A percentile compares a stretch with the other conserved stretches of the same genome.
phyloP scores from a whole-genome alignment of 1,140 invertebrate genomes.

The Oncopodura yosiiana region DNA sequence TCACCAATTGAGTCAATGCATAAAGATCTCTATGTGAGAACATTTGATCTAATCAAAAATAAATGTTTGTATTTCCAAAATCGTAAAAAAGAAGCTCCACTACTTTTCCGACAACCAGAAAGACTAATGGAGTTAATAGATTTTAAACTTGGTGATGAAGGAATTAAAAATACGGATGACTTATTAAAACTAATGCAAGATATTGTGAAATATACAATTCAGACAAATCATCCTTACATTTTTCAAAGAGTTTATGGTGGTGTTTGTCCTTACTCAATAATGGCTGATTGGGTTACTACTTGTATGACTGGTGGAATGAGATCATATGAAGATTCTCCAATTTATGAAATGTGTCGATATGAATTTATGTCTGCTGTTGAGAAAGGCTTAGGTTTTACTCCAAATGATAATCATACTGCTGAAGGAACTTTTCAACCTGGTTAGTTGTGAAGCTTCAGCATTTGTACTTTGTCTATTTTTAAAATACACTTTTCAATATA shows the following conservation, averaged over 20 bases:
- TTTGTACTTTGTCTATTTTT: no score
- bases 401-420: no score
- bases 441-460: no score
- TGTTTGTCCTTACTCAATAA: conserved; percentile 19
- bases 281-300: conserved; percentile 4
- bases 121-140: not conserved
- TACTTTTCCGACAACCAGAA: not conserved
- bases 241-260: no score
- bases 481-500: no score
- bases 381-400: no score
- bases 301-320: conserved; percentile 3
- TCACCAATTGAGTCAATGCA: not conserved
- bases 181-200: no score
- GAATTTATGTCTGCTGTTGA: no score
- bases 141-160: not conserved
- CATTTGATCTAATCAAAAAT: not conserved
- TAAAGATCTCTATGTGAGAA: not conserved
- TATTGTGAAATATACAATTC: no score
- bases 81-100: not conserved
- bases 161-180: not conserved
- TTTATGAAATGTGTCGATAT: no score
- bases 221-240: no score
- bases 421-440: no score
- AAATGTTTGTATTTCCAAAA: not conserved
- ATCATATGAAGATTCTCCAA: conserved; percentile 77